Conservation (phyloP, 1,140 invertebrate genomes). For the Pseudomyrmex pallidus region DNA sequence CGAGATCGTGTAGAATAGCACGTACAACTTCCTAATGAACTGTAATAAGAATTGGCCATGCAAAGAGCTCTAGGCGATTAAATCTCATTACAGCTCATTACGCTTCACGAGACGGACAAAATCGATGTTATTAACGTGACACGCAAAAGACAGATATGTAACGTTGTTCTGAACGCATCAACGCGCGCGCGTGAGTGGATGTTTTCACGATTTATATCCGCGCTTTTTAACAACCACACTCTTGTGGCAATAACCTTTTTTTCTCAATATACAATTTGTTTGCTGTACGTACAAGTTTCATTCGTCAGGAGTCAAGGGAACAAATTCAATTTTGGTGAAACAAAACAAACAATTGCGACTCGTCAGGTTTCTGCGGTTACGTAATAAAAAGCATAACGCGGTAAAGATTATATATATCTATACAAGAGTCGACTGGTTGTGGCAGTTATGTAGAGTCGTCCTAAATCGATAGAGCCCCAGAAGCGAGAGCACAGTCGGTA, state of each 20-base stretch:
- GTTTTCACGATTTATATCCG: conserved; percentile 11
- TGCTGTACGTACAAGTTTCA: neutral
- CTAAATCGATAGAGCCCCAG: conserved; percentile 62
- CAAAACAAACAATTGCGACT: neutral
- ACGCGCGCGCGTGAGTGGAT: neutral
- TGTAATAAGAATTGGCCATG: conserved; percentile 32
- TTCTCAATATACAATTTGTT: neutral
- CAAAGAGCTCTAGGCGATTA: conserved; percentile 21
- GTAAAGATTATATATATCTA: conserved; percentile 23
- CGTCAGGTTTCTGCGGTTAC: neutral
- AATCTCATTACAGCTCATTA: conserved; percentile 37
- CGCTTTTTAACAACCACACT: neutral
- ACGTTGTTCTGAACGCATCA: neutral
- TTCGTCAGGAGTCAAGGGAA: neutral
- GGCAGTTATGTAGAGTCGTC: conserved; percentile 48
- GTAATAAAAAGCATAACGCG: conserved; percentile 32
- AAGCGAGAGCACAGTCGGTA: conserved; percentile 46
- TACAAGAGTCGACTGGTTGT: conserved; percentile 43
- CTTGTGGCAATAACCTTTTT: neutral
- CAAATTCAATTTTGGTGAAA: neutral
- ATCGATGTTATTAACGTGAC: neutral
- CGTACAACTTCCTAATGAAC: conserved; percentile 30
- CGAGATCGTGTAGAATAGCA: conserved; percentile 3
- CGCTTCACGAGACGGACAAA: neutral
- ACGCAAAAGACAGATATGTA: neutral